A percentile compares a stretch with the other conserved stretches of the same genome.
These are phyloP conservation scores for Alsophila aescularia DNA, from an alignment of 2,888 invertebrate genomes.

Conservation along the genomic window DNA sequence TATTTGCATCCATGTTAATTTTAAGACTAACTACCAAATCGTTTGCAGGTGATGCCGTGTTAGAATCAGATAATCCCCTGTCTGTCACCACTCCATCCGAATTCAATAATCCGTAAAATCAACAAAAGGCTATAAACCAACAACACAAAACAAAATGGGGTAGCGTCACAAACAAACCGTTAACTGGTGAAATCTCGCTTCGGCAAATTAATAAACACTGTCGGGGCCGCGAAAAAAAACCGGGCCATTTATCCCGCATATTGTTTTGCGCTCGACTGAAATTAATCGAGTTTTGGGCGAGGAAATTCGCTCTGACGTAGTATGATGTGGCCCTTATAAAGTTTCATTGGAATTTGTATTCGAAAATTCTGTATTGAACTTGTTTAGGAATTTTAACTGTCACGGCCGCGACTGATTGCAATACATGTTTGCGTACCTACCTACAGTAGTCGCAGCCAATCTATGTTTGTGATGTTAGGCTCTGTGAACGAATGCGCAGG, in stretches of 20 bases:
- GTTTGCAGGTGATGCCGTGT: too few species aligned
- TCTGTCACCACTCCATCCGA: background rate
- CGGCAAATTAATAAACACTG: slow-evolving; percentile 33
- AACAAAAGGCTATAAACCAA: slow-evolving; percentile 18
- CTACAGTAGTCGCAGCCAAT: too few species aligned
- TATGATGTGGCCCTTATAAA: background rate
- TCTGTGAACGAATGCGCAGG: too few species aligned
- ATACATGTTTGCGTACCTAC: too few species aligned
- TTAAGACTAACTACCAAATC: background rate
- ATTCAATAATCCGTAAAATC: background rate
- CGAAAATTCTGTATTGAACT: background rate
- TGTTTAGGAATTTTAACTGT: background rate
- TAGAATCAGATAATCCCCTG: too few species aligned
- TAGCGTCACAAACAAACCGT: slow-evolving; percentile 15
- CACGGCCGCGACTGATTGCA: background rate
- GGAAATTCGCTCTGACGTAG: slow-evolving; percentile 21
- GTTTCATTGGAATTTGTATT: slow-evolving; percentile 8
- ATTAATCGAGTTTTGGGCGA: slow-evolving; percentile 38
- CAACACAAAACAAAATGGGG: slow-evolving; percentile 21
- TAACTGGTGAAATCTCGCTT: slow-evolving; percentile 12
- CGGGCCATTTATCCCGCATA: slow-evolving; percentile 23
- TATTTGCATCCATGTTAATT: too few species aligned
- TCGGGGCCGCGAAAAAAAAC: slow-evolving; percentile 14
- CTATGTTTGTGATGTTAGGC: too few species aligned
- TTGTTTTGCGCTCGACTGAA: slow-evolving; percentile 25